Evolutionary conservation across 2,113 vertebrate species (phyloP), one percentile per base, ranked within the genome.

Genomic region (Bubo scandiacus): DNA sequence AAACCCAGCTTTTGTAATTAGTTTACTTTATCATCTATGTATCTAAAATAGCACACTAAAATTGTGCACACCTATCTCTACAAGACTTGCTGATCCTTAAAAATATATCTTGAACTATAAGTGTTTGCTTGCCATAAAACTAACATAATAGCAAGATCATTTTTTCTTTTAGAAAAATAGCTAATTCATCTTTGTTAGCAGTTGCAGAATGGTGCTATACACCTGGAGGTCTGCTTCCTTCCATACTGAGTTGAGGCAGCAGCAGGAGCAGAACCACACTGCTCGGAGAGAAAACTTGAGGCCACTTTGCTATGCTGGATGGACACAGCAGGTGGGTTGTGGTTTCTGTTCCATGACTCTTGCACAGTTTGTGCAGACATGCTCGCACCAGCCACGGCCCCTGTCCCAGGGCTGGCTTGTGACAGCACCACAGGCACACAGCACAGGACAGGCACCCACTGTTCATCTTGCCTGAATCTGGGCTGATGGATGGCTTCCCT

Each of bases 341-440:
- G 11, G 21, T 58, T 74, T 40, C n/a, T 80, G 17, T 18, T 40
- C 43, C 34, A 38, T 1, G 1, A 34, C 8, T 14, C 12, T 22
- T 22, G 6, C 17, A 27, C 3, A 16, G 17, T 34, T 65, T 40
- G 4, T 23, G 54, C 55, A 47, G 34, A 52, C 19, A 14, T 1
- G 4, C 17, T 58, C 1, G 0, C 12, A 30, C 4, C 8, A 14
- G 43, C 9, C n/a, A 29, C 0, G 0, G 15, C 2, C 12, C 13
- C 34, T 7, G 2, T 18, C 22, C 26, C 42, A 30, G 2, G 5
- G 20, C 15, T 2, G 0, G 12, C 9, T 63, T 3, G 1, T 0
- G 0, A 10, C 18, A n/a, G 12, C 59, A 62, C 23, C 2, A 2
- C 36, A 21, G 8, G 10, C 2, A 1, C 19, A 25, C 7, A n/a